phyloP scores from a whole-genome alignment of 2,113 vertebrate genomes.

The Lasiurus borealis region DNA sequence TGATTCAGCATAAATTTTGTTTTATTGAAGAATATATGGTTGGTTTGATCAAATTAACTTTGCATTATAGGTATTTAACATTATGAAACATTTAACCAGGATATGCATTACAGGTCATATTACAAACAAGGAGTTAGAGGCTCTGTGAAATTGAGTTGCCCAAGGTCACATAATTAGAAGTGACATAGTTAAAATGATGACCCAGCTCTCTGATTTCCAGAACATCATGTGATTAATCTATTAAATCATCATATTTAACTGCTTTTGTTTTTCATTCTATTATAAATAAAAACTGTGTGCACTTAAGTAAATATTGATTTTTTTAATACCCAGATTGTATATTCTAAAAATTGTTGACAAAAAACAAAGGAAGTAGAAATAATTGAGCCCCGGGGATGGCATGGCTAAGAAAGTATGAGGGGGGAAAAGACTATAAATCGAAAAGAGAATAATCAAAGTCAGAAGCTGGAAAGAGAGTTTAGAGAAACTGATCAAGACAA shows the following conservation, averaged over 20 bases:
- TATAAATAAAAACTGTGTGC: background rate
- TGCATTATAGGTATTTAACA: constrained; percentile 33
- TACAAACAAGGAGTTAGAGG: background rate
- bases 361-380: constrained; percentile 57
- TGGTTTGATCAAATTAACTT: constrained; percentile 44
- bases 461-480: background rate
- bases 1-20: background rate
- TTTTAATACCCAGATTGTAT: background rate
- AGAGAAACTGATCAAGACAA: background rate
- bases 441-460: constrained; percentile 16
- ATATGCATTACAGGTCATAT: background rate
- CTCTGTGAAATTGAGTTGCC: background rate
- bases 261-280: background rate
- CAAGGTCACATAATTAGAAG: background rate
- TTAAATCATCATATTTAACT: constrained; percentile 6
- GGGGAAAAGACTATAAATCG: background rate
- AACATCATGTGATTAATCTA: background rate
- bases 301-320: constrained; percentile 27
- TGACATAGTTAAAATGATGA: background rate
- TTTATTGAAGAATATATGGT: constrained; percentile 14
- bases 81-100: background rate
- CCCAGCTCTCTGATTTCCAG: background rate
- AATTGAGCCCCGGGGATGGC: background rate
- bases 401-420: background rate
- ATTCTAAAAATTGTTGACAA: constrained; percentile 25